A percentile compares a stretch with the other conserved stretches of the same genome.
phyloP scores from a whole-genome alignment of 2,113 vertebrate genomes.

The Pomatorhinus ruficollis region DNA sequence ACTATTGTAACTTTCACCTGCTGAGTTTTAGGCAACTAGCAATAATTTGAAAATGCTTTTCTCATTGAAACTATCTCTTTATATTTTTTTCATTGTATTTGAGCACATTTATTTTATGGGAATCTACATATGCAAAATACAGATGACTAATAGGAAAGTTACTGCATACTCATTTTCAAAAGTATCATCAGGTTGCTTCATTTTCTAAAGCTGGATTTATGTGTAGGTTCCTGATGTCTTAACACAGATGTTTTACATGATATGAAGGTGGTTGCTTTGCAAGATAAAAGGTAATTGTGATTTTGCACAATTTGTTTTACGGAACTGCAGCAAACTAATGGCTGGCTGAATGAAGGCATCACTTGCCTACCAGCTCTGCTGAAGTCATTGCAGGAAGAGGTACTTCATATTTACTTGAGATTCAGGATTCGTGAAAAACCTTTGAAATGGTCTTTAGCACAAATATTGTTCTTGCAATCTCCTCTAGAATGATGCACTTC shows the following conservation, averaged over 20 bases:
- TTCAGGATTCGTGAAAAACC: not conserved
- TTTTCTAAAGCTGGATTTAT: conserved; percentile 48
- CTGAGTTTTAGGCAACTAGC: conserved; percentile 68
- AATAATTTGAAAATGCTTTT: conserved; percentile 61
- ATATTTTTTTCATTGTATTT: conserved; percentile 8
- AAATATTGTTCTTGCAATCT: not conserved
- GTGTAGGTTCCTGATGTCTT: conserved; percentile 26
- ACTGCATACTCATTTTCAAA: conserved; percentile 20
- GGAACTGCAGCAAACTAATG: not conserved
- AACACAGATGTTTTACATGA: conserved; percentile 45
- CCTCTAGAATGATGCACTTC: not conserved
- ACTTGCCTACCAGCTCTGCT: not conserved
- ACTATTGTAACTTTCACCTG: conserved; percentile 72
- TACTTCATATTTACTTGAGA: not conserved
- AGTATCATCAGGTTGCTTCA: conserved; percentile 3
- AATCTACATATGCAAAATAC: not conserved
- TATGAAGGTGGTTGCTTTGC: conserved; percentile 22
- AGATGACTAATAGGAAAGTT: conserved; percentile 36
- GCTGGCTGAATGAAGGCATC: not conserved
- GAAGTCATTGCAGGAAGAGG: not conserved
- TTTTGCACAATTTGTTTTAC: not conserved
- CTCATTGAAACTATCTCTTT: not conserved
- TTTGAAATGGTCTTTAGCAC: not conserved
- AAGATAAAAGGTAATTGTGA: conserved; percentile 30
- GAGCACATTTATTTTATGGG: conserved; percentile 37